These are phyloP conservation scores for Miichthys miiuy DNA, from an alignment of 2,797 vertebrate species.

Conservation along the genomic window DNA sequence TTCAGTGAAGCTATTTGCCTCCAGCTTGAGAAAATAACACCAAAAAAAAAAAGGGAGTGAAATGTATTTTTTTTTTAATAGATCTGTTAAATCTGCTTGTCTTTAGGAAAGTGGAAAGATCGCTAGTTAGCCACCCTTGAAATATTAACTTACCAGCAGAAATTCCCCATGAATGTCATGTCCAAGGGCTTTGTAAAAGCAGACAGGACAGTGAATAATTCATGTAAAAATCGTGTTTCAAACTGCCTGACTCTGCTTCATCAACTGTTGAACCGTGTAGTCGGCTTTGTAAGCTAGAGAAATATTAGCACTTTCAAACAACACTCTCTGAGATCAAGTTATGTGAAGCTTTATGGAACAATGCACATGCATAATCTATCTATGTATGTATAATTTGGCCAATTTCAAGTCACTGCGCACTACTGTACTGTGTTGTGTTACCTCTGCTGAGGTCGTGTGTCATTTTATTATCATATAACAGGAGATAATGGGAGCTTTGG, in stretches of 20 bases:
- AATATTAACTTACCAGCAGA: conserved; percentile 71
- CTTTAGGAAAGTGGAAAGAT: conserved; percentile 58
- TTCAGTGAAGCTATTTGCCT: conserved; percentile 43
- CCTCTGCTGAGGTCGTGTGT: conserved; percentile 18
- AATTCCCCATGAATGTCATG: conserved; percentile 76
- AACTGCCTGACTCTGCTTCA: conserved; percentile 74
- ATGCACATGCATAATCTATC: background rate
- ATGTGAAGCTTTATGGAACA: conserved; percentile 20
- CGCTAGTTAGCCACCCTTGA: conserved; percentile 64
- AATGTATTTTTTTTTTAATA: conserved; percentile 43
- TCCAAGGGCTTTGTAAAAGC: conserved; percentile 74
- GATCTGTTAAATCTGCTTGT: conserved; percentile 35
- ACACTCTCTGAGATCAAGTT: conserved; percentile 17
- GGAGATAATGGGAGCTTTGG: conserved; percentile 1
- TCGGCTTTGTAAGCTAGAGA: conserved; percentile 65
- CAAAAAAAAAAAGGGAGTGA: conserved; percentile 6
- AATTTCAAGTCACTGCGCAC: conserved; percentile 7
- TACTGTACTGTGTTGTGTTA: background rate
- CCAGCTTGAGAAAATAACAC: conserved; percentile 44
- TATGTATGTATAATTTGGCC: background rate
- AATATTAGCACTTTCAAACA: conserved; percentile 63
- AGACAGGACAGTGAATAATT: conserved; percentile 77
- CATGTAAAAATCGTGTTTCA: conserved; percentile 74
- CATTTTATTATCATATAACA: conserved; percentile 24
- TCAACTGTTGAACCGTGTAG: conserved; percentile 70